Conservation (phyloP, 1,140 invertebrate genomes). For the Eubasilissa regina region DNA sequence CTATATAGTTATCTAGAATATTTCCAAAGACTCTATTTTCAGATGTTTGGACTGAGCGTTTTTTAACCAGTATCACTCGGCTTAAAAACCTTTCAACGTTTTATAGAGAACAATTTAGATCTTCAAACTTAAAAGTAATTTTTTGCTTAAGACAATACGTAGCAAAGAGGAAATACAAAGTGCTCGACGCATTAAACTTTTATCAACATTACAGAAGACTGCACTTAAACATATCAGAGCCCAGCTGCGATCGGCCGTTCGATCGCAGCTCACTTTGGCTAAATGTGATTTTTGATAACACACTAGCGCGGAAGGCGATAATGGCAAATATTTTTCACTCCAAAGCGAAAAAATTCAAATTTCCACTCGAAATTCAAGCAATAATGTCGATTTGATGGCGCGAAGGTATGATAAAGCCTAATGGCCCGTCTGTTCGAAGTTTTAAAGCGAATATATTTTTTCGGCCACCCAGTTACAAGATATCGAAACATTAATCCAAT, state of each 20-base stretch:
- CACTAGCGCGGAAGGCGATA: not conserved
- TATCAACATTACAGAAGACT: constrained; percentile 1
- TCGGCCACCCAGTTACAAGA: not conserved
- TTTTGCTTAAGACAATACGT: not conserved
- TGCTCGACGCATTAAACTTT: constrained; percentile 3
- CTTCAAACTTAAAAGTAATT: no score
- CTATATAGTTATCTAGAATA: no score
- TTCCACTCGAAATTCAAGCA: not conserved
- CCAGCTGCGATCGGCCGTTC: constrained; percentile 16
- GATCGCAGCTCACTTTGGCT: not conserved
- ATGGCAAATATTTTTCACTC: not conserved
- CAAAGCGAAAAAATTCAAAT: constrained; percentile 4
- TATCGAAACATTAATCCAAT: no score
- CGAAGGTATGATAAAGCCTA: constrained; percentile 4
- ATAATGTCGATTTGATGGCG: constrained; percentile 19
- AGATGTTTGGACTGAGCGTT: no score
- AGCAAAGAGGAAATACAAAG: not conserved
- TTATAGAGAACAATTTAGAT: no score
- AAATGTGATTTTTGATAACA: constrained; percentile 12
- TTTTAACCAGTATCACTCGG: no score
- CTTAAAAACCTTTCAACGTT: no score
- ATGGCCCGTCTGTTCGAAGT: not conserved
- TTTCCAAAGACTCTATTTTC: no score
- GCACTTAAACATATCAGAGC: constrained; percentile 20
- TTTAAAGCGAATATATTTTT: constrained; percentile 4